These are phyloP conservation scores for Xestia ashworthii DNA, from an alignment of 2,888 invertebrate genomes.

Conservation along the genomic window DNA sequence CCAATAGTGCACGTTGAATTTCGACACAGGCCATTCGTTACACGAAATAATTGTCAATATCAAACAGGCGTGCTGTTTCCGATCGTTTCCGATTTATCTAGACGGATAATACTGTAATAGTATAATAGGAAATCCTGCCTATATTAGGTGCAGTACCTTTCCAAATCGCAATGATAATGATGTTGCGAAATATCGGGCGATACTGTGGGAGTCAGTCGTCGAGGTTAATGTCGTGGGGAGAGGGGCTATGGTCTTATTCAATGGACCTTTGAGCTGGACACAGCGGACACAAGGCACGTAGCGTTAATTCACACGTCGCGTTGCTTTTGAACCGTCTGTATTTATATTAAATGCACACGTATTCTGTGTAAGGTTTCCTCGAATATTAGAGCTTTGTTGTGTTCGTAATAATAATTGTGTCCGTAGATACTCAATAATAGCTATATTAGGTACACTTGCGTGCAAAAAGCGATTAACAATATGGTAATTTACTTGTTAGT, in stretches of 20 bases:
- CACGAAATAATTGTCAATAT: constrained; percentile 84
- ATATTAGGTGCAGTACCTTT: constrained; percentile 77
- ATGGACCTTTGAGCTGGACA: constrained; percentile 58
- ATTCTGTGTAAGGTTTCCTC: constrained; percentile 22
- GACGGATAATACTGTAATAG: constrained; percentile 75
- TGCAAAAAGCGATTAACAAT: constrained; percentile 51
- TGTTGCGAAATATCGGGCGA: constrained; percentile 79
- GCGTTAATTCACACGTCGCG: constrained; percentile 55
- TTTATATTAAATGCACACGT: constrained; percentile 42
- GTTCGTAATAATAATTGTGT: constrained; percentile 35
- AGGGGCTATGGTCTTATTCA: constrained; percentile 49
- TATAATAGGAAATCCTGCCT: constrained; percentile 82
- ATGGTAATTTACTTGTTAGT: constrained; percentile 52
- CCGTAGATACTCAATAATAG: constrained; percentile 8
- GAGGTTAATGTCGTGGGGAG: constrained; percentile 65
- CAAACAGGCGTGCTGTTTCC: constrained; percentile 77
- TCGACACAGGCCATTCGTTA: constrained; percentile 80
- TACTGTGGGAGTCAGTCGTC: constrained; percentile 69
- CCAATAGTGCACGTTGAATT: constrained; percentile 73
- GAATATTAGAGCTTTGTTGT: constrained; percentile 34
- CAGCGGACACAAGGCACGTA: constrained; percentile 34
- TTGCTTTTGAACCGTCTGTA: constrained; percentile 54
- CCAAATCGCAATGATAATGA: constrained; percentile 85
- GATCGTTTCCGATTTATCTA: constrained; percentile 82
- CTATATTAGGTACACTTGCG: constrained; percentile 31